Evolutionary conservation across 2,797 vertebrate genomes (phyloP), one percentile per base, ranked within the genome.

Genomic region (Melanotaenia trifasciata): DNA sequence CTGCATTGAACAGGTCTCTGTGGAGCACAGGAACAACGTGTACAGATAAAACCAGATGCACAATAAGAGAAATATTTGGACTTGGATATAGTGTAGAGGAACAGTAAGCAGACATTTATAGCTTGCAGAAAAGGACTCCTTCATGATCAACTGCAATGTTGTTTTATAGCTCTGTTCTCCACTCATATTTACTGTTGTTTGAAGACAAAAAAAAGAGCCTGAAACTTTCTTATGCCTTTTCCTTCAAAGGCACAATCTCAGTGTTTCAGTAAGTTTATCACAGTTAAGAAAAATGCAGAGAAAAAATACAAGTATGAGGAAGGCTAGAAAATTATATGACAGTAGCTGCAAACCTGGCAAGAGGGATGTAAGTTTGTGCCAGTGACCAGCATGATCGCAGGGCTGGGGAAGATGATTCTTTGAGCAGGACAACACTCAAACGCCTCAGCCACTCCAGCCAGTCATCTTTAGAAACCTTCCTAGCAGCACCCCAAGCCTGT

Each of bases 381-480:
- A 99, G 91, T 57, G 98, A 98, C 98, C 98, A 99, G 87, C 98
- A 99, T 0, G 98, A 99, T 43, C 98, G 95, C 85, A 99, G 89
- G 12, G 98, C 97, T 0, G 98, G 98, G 0, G 98, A 99, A 0
- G 98, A 98, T 0, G 98, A 99, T 86, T 99, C 98, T 88, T 99
- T 99, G 65, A 99, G 94, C 83, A 99, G 90, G 76, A 99, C 98
- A 67, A 99, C 93, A 64, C 98, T 99, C 82, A 99, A 91, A 4
- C 98, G 91, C 58, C 98, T 93, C 74, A 99, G 91, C 98, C 98
- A 99, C 62, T 99, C 98, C 84, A 99, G 90, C 98, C 98, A 99
- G 83, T 99, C 98, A 18, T 99, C 98, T 89, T 99, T 99, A 85
- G 98, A 99, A 83, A 99, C 98, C 90, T 98, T 96, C 58, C 98